phyloP scores from a whole-genome alignment of 2,797 vertebrate species.

The Sardinella longiceps region DNA sequence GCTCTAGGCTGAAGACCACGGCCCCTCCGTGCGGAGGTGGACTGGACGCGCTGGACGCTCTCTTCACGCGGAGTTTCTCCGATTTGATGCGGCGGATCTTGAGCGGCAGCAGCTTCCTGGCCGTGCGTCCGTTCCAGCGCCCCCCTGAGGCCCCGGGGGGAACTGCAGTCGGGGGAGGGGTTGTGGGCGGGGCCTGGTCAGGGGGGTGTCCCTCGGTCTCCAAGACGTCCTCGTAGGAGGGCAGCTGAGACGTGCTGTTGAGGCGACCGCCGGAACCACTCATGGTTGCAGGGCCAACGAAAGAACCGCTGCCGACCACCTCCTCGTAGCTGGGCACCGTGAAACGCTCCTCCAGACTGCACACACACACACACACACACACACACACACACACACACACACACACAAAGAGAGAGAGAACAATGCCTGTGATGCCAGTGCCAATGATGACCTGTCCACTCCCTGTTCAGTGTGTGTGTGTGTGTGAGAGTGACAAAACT shows the following conservation, averaged over 20 bases:
- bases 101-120: conserved; percentile 82
- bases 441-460: too few relatives aligned
- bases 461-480: too few relatives aligned
- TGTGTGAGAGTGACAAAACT: too few relatives aligned
- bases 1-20: conserved; percentile 81
- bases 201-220: conserved; percentile 55
- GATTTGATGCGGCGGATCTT: conserved; percentile 93
- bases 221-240: conserved; percentile 90
- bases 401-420: not conserved
- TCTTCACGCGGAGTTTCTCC: conserved; percentile 88
- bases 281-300: too few relatives aligned
- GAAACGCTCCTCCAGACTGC: conserved; percentile 70
- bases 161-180: not conserved
- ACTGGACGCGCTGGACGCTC: conserved; percentile 62
- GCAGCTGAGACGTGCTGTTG: conserved; percentile 81
- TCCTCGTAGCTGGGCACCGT: conserved; percentile 94
- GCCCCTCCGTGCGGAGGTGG: conserved; percentile 54
- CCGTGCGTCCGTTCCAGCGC: conserved; percentile 65
- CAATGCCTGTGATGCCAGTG: too few relatives aligned
- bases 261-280: conserved; percentile 70
- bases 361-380: conserved; percentile 41
- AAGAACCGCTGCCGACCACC: conserved; percentile 78
- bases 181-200: conserved; percentile 25
- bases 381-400: not conserved
- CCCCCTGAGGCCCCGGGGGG: not conserved